Percentiles rank a stretch among this genome's conserved stretches.
phyloP scores from a whole-genome alignment of 2,888 invertebrate genomes.

The Chironomus tentans region DNA sequence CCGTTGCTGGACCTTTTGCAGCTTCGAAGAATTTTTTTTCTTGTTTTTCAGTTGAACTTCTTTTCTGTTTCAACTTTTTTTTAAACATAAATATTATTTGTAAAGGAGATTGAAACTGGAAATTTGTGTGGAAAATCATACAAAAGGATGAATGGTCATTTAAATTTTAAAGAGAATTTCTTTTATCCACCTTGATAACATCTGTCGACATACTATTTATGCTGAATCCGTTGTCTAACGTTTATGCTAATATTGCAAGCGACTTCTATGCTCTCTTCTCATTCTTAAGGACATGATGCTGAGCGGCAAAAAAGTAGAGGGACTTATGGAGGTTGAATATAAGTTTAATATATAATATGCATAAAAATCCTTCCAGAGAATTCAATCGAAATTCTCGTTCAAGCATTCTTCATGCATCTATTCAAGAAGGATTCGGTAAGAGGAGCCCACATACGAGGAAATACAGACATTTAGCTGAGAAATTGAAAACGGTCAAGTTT shows the following conservation, averaged over 20 bases:
- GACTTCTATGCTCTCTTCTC: not conserved
- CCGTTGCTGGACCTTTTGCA: not conserved
- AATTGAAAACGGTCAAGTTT: too few relatives aligned
- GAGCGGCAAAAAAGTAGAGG: not conserved
- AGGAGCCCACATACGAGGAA: too few relatives aligned
- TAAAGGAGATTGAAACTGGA: not conserved
- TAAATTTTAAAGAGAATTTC: slow-evolving; percentile 1
- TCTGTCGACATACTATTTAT: not conserved
- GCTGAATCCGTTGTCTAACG: not conserved
- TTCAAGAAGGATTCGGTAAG: too few relatives aligned
- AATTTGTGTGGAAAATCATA: not conserved
- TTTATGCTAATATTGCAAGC: not conserved
- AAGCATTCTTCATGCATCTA: not conserved
- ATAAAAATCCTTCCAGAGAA: not conserved
- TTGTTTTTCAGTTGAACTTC: not conserved
- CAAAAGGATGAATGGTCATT: not conserved
- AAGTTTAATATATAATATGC: not conserved
- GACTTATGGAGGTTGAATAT: not conserved
- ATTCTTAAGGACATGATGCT: not conserved
- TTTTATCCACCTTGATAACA: not conserved
- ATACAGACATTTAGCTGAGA: too few relatives aligned
- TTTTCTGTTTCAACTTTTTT: not conserved
- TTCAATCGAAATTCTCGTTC: not conserved
- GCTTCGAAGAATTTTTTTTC: not conserved
- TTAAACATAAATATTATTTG: not conserved